These are phyloP conservation scores for Pachydiplax longipennis DNA, from an alignment of 2,888 invertebrate species.

Conservation along the genomic window DNA sequence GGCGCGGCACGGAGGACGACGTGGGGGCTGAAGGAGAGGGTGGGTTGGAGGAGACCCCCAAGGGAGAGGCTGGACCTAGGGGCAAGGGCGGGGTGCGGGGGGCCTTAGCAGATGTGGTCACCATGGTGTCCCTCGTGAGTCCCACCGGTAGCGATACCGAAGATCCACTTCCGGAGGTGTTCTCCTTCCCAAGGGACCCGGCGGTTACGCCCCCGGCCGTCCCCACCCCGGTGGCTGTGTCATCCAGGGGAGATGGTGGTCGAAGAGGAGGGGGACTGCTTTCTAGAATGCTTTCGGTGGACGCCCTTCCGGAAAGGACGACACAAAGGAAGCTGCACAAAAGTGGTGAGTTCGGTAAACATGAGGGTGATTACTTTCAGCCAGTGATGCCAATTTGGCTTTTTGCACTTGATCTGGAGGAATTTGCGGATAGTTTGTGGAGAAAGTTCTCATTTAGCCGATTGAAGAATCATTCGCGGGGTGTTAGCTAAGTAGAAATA, in stretches of 20 bases:
- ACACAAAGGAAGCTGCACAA: constrained; percentile 1
- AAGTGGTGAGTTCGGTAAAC: background rate
- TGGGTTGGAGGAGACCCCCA: background rate
- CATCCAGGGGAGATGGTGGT: background rate
- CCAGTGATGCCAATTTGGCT: too few species aligned
- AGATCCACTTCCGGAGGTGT: constrained; percentile 5
- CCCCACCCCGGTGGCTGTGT: background rate
- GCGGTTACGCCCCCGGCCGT: background rate
- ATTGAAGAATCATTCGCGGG: too few species aligned
- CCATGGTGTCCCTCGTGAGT: constrained; percentile 73
- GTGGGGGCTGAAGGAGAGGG: background rate
- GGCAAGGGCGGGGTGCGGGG: background rate
- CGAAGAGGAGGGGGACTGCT: background rate
- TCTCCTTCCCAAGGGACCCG: constrained; percentile 24
- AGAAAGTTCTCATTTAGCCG: too few species aligned
- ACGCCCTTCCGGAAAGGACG: background rate
- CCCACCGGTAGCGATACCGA: constrained; percentile 68
- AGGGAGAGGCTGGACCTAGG: background rate
- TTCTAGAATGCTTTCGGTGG: constrained; percentile 2
- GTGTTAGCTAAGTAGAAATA: too few species aligned
- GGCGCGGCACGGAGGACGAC: constrained; percentile 46
- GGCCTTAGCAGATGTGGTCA: constrained; percentile 62
- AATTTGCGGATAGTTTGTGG: too few species aligned
- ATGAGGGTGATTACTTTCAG: background rate
- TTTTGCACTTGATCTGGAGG: background rate